Base-by-base conservation (phyloP, 2,113 vertebrate genomes). In the Petaurus breviceps region DNA sequence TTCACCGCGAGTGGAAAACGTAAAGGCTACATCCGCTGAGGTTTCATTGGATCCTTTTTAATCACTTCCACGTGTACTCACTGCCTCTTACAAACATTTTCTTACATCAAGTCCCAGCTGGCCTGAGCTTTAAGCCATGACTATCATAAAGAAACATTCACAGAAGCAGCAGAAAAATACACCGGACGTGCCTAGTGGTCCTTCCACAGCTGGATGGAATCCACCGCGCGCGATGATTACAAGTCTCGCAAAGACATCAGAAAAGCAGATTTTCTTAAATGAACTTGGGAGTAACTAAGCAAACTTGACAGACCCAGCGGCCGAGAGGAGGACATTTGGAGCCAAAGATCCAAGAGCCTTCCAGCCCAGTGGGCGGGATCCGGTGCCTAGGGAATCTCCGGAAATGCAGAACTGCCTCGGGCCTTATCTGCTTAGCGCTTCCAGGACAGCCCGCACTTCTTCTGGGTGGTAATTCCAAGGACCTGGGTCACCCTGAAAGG, bases 401-500 rank as follows among this genome's bases (percentile, higher is more conserved):
- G 57, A 89, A 53, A 51, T 54, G 25, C 50, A 84, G 92, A 90
- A 51, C 46, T 1, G 95, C 49, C 91, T 47, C 93, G 90, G 94
- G 94, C 51, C 37, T 97, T 93, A 94, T 93, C 90, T 95, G 55
- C 49, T 95, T 57, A 98, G 93, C 96, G 99, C 99, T 98, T 99
- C 98, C 97, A 99, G 98, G 93, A 99, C 96, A 22, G 97, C 94
- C 0, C 98, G 99, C 93, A 99, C 99, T 98, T 99, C 99, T 90
- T 98, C 97, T 25, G 99, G 99, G 47, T 97, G 94, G 94, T 99
- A 99, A 95, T 99, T 99, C 99, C 98, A 99, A 95, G 99, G 99
- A 43, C 99, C 99, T 92, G 97, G 57, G 92, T 96, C 97, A 54
- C 99, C 99, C 99, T 99, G 97, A 96, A 97, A 98, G 96, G 94